Conservation (phyloP, 2,797 vertebrate species). For the Emydoidea blandingii region DNA sequence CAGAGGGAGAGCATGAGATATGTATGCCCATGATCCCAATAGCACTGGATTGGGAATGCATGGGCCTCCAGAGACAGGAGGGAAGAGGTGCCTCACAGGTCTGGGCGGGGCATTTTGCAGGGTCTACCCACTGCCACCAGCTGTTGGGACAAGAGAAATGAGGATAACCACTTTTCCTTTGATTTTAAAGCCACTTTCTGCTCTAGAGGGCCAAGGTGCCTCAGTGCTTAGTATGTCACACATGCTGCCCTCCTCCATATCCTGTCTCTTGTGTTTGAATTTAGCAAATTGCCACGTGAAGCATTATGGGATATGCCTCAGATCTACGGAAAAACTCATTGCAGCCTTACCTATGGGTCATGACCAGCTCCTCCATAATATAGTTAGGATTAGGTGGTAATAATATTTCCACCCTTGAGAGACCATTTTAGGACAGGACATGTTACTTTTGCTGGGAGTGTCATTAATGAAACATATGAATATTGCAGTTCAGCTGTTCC, state of each 20-base stretch:
- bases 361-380: neutral
- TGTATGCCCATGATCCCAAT: neutral
- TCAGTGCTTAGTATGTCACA: neutral
- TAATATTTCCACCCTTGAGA: neutral
- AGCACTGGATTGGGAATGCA: neutral
- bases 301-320: neutral
- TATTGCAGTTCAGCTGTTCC: neutral
- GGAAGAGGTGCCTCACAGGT: too few species aligned
- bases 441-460: neutral
- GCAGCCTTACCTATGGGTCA: neutral
- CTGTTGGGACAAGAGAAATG: neutral
- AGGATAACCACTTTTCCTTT: neutral
- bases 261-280: neutral
- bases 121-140: neutral
- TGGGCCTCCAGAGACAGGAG: neutral
- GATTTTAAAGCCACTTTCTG: accelerated
- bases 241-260: neutral
- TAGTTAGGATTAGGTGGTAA: neutral
- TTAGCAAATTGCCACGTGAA: neutral
- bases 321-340: neutral
- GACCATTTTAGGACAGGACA: neutral
- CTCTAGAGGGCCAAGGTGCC: neutral
- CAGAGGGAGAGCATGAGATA: neutral
- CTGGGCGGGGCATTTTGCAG: neutral
- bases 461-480: neutral